Percentiles rank a stretch among this genome's conserved stretches.
Conservation (phyloP, 2,113 vertebrate genomes). For the Scopus umbretta region DNA sequence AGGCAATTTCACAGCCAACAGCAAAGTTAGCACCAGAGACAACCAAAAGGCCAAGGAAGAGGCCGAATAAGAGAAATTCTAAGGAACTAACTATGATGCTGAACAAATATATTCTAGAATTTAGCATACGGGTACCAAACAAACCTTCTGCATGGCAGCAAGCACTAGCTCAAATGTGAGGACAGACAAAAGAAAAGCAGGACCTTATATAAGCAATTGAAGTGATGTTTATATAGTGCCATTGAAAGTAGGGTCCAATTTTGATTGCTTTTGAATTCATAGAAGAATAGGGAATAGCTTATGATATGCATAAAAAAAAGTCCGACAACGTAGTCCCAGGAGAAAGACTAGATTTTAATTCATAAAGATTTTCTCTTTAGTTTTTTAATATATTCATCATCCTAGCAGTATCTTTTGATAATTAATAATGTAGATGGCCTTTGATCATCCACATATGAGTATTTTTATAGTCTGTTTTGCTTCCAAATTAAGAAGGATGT, state of each 20-base stretch:
- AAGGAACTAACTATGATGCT: neutral
- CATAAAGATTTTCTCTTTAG: neutral
- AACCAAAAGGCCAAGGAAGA: slow-evolving; percentile 17
- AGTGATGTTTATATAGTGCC: neutral
- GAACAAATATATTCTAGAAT: slow-evolving; percentile 45
- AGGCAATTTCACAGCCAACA: slow-evolving; percentile 54
- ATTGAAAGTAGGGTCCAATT: neutral
- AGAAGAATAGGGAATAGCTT: neutral
- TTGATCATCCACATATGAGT: neutral
- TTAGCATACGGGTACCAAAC: slow-evolving; percentile 28
- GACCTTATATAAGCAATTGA: neutral
- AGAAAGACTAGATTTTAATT: slow-evolving; percentile 1
- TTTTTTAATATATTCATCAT: neutral
- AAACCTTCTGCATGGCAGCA: neutral
- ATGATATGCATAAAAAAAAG: neutral
- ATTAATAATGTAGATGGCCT: neutral
- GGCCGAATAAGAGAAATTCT: neutral
- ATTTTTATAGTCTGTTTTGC: neutral
- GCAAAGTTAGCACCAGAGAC: slow-evolving; percentile 47
- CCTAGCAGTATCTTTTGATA: neutral
- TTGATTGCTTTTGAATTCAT: neutral
- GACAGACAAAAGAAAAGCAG: neutral
- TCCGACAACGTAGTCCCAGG: neutral
- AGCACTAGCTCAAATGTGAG: slow-evolving; percentile 15
- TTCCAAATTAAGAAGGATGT: neutral